A percentile compares a stretch with the other conserved stretches of the same genome.
These are phyloP conservation scores for Rhinopomastus cyanomelas DNA, from an alignment of 2,113 vertebrate genomes.

Conservation along the genomic window DNA sequence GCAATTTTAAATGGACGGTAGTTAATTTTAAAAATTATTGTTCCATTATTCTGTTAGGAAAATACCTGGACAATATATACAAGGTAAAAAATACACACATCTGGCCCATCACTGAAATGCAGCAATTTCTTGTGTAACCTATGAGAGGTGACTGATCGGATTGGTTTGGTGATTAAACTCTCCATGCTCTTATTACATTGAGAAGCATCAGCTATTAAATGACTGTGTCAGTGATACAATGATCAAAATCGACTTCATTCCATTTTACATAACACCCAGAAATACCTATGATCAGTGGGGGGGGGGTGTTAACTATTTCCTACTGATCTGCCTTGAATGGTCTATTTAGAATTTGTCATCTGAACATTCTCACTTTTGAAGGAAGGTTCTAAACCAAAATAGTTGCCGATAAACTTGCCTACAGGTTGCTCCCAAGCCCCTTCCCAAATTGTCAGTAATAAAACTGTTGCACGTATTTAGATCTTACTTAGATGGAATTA, in stretches of 20 bases:
- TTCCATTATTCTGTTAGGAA: not conserved
- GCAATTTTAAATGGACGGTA: not conserved
- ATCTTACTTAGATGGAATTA: not conserved
- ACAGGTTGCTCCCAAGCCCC: not conserved
- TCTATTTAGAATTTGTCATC: not conserved
- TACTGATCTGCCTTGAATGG: not conserved
- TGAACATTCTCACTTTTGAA: not conserved
- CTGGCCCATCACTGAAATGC: not conserved
- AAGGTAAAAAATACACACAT: not conserved
- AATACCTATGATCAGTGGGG: not conserved
- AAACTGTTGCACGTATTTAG: rapidly evolving
- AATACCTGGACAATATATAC: not conserved
- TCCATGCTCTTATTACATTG: not conserved
- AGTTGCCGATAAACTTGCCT: not conserved
- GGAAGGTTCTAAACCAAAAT: not conserved
- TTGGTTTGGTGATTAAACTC: not conserved
- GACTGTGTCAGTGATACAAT: not conserved
- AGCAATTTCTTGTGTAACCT: not conserved
- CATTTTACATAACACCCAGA: not conserved
- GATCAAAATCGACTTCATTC: not conserved
- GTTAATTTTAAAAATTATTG: not conserved
- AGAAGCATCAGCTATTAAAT: not conserved
- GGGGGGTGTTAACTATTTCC: not conserved
- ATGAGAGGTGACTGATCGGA: not conserved
- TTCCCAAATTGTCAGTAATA: not conserved